Evolutionary conservation across 2,888 invertebrate genomes (phyloP).

Genomic region (Troides oblongomaculatus): DNA sequence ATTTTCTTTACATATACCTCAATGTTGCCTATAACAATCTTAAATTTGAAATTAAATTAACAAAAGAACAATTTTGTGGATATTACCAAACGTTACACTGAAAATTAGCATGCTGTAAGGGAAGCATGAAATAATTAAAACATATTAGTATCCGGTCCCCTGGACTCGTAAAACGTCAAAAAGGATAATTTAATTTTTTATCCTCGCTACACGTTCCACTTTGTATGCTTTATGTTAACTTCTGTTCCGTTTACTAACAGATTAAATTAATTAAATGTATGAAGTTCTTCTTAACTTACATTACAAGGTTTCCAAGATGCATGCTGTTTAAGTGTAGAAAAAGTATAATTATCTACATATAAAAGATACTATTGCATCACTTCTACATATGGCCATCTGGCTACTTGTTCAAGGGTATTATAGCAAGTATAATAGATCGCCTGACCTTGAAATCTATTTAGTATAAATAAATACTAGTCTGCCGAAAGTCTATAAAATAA

Average conservation of each 20-base stretch:
- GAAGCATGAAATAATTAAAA: constrained; percentile 19
- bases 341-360: neutral
- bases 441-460: no score
- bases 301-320: neutral
- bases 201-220: constrained; percentile 1
- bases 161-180: constrained; percentile 16
- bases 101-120: constrained; percentile 2
- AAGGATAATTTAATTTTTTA: constrained; percentile 16
- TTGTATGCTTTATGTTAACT: constrained; percentile 13
- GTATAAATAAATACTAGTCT: no score
- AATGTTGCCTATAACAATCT: no score
- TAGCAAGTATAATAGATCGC: no score
- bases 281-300: neutral
- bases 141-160: constrained; percentile 10
- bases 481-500: no score
- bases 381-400: no score
- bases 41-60: neutral
- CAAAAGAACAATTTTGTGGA: neutral
- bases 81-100: neutral
- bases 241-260: neutral
- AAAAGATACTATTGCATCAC: no score
- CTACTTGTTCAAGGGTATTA: no score
- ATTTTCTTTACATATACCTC: no score
- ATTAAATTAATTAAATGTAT: constrained; percentile 5
- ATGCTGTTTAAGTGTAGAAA: neutral